Evolutionary conservation across 2,113 vertebrate species (phyloP).

Genomic region (Pedetes capensis): DNA sequence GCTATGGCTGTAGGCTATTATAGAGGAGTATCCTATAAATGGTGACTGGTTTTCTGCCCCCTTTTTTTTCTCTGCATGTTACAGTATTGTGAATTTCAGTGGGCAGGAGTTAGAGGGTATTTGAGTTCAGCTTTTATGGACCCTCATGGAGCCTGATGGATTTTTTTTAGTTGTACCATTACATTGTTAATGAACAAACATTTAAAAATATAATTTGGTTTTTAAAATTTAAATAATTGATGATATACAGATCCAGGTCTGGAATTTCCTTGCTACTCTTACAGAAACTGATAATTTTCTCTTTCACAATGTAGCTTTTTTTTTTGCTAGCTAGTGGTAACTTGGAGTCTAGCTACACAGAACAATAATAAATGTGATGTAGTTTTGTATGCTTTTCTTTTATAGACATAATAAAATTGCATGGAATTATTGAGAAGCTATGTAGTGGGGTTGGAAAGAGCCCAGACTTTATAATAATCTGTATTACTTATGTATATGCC

Average conservation of each 20-base stretch:
- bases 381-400: conserved; percentile 13
- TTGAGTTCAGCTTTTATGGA: neutral
- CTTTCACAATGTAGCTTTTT: neutral
- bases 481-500: neutral
- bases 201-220: conserved; percentile 45
- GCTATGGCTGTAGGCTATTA: too few species aligned
- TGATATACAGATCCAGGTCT: neutral
- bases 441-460: neutral
- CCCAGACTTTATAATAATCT: conserved; percentile 13
- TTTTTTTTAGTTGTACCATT: neutral
- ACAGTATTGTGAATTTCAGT: neutral
- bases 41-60: neutral
- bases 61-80: neutral
- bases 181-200: neutral
- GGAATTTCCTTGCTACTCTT: conserved; percentile 16
- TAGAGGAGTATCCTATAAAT: neutral
- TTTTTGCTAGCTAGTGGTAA: neutral
- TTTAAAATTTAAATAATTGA: conserved; percentile 3
- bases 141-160: neutral
- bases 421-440: neutral
- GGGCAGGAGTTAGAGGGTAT: neutral
- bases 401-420: neutral
- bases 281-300: conserved; percentile 22
- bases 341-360: neutral
- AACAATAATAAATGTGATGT: neutral